Base-by-base conservation (phyloP, 2,113 vertebrate genomes). In the Diadophis punctatus region DNA sequence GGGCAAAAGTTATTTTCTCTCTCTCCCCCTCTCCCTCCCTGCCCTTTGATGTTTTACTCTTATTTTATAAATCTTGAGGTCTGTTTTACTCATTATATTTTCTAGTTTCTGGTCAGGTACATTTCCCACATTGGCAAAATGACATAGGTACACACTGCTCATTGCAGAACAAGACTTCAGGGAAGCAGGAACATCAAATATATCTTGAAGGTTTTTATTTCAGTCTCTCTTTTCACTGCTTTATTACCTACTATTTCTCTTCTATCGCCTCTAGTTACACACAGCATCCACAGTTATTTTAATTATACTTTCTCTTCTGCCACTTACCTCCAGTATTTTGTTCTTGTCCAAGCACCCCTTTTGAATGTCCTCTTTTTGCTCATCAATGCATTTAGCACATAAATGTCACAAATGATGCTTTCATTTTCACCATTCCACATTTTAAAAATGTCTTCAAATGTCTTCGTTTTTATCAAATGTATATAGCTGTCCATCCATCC, bases 81-180 rank as follows among this genome's bases (percentile, higher is more conserved):
- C 87, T 95, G 1, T 87, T 93, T 88, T 52, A 63, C 56, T 93
- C 49, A 25, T 87, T 95, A 91, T 18, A 48, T 53, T 92, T 96
- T 93, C 88, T 95, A 93, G 9, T 96, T 92, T 97, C 63, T 89
- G 87, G 92, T 92, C 93, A 96, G 94, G 86, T 52, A 94, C 34
- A 96, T 94, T 96, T 93, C 87, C 90, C 86, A 25, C 5, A 30
- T 93, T 39, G 85, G 85, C 43, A 91, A 74, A 52, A n/a, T 87
- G 86, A 63, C 92, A 90, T 92, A 87, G 43, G 88, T 92, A 93
- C 49, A 93, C 23, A 85, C 92, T 80, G 94, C 30, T 91, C 23
- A 85, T 93, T 80, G 94, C 27, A 92, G 90, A 94, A 80, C 8
- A 93, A 93, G 51, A 58, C 68, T 89, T 92, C 52, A 89, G 55